phyloP scores from a whole-genome alignment of 2,113 vertebrate genomes.

The Oreochromis spilurus region DNA sequence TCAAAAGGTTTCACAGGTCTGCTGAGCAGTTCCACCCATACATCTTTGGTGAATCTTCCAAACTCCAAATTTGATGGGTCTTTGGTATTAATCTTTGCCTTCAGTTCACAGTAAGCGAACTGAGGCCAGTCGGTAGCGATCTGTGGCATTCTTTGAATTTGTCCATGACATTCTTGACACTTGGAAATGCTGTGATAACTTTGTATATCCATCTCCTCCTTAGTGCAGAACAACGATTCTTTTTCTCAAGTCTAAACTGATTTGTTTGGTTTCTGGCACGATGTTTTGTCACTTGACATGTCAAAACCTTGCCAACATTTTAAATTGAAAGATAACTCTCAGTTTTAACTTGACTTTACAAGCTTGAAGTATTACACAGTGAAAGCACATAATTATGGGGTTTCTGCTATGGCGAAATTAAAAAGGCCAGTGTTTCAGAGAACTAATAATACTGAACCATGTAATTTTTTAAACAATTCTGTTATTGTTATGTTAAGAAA shows the following conservation, averaged over 20 bases:
- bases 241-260: neutral
- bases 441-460: neutral
- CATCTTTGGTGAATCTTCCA: neutral
- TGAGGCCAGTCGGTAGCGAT: fast-evolving
- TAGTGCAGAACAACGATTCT: neutral
- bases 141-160: neutral
- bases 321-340: neutral
- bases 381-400: neutral
- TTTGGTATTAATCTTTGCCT: neutral
- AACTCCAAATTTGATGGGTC: neutral
- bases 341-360: neutral
- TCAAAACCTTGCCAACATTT: neutral
- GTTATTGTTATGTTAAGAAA: neutral
- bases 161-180: neutral
- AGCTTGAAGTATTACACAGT: neutral
- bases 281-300: neutral
- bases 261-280: neutral
- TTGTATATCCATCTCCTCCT: neutral
- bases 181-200: neutral
- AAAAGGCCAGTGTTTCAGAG: neutral
- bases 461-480: neutral
- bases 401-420: neutral
- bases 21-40: neutral
- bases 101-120: neutral
- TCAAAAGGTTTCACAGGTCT: neutral